Base-by-base conservation (phyloP, 1,140 invertebrate genomes). In the Solenopsis fugax region DNA sequence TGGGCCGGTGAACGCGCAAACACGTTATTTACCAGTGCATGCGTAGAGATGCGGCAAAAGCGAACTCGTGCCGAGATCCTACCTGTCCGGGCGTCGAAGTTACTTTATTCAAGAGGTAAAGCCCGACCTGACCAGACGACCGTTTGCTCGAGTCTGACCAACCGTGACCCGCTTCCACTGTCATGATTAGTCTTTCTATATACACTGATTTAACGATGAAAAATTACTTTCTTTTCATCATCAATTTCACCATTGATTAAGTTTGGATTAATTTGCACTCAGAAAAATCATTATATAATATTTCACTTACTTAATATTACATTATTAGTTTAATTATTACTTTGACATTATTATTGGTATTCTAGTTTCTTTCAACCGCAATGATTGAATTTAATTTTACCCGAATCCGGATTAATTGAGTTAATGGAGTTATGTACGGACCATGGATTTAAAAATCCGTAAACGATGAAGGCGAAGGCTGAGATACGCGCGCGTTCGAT, bases 11-110 rank as follows among this genome's bases (percentile, higher is more conserved):
- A 78, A 85, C 54, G 80, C 73, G 78, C 88, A 87, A 90, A 87
- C 80, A 78, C 89, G 76, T 91, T 91, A 88, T 91, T 91, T 91
- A 90, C 87, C 89, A 90, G 89, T 91, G 87, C 89, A 91, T 91
- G 89, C 89, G 89, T 91, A 91, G 76, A 91, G 87, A 88, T 91
- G 89, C 89, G 87, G 64, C 87, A 76, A 87, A 88, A 67, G 41
- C 65, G 65, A 48, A 9, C 60, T 82, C 86, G 67, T 10, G 48
- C 37, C 81, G 58, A 29, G 84, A 90, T 91, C 89, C 92, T 91
- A 93, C 92, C 91, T 93, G 92, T 89, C 92, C 93, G 81, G 90
- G 93, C 93, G 87, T 93, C 91, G 93, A 93, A 93, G 88, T 93
- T 93, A 93, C 92, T 92, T 89, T 85, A 71, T 85, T 82, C 88